A percentile compares a stretch with the other conserved stretches of the same genome.
phyloP scores from a whole-genome alignment of 1,140 invertebrate species.

The Cheumatopsyche charites region DNA sequence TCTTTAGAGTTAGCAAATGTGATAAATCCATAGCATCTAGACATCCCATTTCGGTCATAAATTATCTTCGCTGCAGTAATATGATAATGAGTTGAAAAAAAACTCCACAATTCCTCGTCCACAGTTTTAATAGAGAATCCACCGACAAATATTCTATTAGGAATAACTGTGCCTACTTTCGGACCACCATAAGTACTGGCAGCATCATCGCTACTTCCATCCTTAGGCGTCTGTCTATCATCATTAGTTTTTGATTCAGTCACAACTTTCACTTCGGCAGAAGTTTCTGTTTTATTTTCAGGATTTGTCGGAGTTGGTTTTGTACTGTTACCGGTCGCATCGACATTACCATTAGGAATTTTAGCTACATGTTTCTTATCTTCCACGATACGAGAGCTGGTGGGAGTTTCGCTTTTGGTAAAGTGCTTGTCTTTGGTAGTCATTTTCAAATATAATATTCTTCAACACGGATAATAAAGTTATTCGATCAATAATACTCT shows the following conservation, averaged over 20 bases:
- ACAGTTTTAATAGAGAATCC: slow-evolving; percentile 89
- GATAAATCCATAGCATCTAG: slow-evolving; percentile 95
- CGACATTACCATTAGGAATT: slow-evolving; percentile 38
- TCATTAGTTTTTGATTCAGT: slow-evolving; percentile 59
- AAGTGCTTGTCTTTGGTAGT: slow-evolving; percentile 48
- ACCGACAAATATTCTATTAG: slow-evolving; percentile 93
- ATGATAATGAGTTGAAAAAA: slow-evolving; percentile 86
- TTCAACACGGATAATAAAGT: not conserved
- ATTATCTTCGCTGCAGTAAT: slow-evolving; percentile 95
- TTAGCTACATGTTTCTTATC: slow-evolving; percentile 40
- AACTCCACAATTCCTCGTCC: slow-evolving; percentile 79
- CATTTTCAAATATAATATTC: slow-evolving; percentile 39
- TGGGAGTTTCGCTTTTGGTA: slow-evolving; percentile 44
- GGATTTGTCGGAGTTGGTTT: slow-evolving; percentile 13
- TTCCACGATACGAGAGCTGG: slow-evolving; percentile 43
- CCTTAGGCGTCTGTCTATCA: slow-evolving; percentile 45
- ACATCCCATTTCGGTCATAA: slow-evolving; percentile 89
- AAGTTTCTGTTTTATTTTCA: slow-evolving; percentile 50
- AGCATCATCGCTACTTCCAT: slow-evolving; percentile 54
- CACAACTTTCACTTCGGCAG: slow-evolving; percentile 55
- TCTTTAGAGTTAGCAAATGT: slow-evolving; percentile 76
- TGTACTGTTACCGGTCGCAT: slow-evolving; percentile 23
- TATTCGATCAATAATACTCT: not conserved
- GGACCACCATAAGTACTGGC: slow-evolving; percentile 66
- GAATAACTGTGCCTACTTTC: slow-evolving; percentile 81